These are phyloP conservation scores for Pituophis catenifer DNA, from an alignment of 2,113 vertebrate genomes.

Conservation along the genomic window DNA sequence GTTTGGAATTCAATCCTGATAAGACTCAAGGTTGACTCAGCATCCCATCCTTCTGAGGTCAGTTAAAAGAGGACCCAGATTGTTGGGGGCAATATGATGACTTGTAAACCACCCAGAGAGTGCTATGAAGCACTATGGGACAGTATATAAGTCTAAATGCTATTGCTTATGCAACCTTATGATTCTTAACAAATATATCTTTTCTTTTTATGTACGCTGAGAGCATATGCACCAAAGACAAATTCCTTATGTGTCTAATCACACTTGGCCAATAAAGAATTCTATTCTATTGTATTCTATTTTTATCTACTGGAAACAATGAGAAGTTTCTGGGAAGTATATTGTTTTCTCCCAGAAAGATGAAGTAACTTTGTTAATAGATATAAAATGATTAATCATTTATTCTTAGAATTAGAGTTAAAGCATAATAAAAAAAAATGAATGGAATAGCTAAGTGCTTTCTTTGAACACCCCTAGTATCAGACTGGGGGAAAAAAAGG, in stretches of 20 bases:
- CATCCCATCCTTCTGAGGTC: neutral
- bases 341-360: neutral
- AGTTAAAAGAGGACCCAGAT: neutral
- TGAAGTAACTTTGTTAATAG: neutral
- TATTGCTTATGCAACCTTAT: neutral
- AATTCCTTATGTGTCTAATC: too few species aligned
- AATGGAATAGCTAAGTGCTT: neutral
- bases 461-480: neutral
- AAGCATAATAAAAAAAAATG: neutral
- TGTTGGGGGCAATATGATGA: neutral
- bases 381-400: neutral
- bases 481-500: neutral
- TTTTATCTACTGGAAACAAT: neutral
- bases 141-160: neutral
- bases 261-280: too few species aligned
- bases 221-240: too few species aligned
- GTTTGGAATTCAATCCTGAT: neutral
- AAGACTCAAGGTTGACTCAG: neutral
- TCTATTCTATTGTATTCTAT: neutral
- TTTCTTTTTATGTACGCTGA: too few species aligned
- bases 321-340: neutral
- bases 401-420: neutral
- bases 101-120: neutral
- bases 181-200: too few species aligned
- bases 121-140: neutral